phyloP scores from a whole-genome alignment of 2,797 vertebrate species.

The Melanotaenia maccullochi region DNA sequence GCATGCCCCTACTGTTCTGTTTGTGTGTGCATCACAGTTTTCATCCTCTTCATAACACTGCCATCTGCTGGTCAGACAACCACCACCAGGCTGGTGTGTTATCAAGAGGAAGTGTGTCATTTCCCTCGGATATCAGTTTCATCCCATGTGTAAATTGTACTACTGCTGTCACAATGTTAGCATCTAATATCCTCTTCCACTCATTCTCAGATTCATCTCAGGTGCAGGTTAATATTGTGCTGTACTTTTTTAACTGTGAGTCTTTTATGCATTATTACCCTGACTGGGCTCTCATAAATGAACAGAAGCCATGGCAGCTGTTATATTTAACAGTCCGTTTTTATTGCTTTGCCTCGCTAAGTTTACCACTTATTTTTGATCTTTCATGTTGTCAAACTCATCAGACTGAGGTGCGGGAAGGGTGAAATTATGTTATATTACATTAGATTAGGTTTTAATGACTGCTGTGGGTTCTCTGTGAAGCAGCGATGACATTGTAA shows the following conservation, averaged over 20 bases:
- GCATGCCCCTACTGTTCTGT: slow-evolving; percentile 47
- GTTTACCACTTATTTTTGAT: slow-evolving; percentile 38
- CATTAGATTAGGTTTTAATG: slow-evolving; percentile 28
- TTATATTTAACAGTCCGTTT: slow-evolving; percentile 33
- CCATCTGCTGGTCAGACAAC: slow-evolving; percentile 71
- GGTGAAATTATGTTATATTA: slow-evolving; percentile 23
- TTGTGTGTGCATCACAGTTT: slow-evolving; percentile 17
- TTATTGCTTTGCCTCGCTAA: slow-evolving; percentile 23
- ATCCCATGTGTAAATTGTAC: neutral
- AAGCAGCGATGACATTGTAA: slow-evolving; percentile 16
- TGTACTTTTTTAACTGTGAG: neutral
- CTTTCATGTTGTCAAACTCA: slow-evolving; percentile 27
- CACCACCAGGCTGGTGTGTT: neutral
- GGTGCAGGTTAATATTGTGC: neutral
- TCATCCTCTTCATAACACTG: slow-evolving; percentile 63
- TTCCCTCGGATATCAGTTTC: slow-evolving; percentile 7
- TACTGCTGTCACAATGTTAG: neutral
- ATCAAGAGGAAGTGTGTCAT: neutral
- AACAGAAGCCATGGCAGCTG: slow-evolving; percentile 38
- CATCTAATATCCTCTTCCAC: neutral
- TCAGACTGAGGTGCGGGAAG: slow-evolving; percentile 25
- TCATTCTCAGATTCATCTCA: slow-evolving; percentile 4
- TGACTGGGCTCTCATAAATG: slow-evolving; percentile 4
- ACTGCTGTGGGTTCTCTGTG: neutral
- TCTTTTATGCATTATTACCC: slow-evolving; percentile 8